Evolutionary conservation across 2,888 invertebrate genomes (phyloP).

Genomic region (Caenorhabditis wallacei): DNA sequence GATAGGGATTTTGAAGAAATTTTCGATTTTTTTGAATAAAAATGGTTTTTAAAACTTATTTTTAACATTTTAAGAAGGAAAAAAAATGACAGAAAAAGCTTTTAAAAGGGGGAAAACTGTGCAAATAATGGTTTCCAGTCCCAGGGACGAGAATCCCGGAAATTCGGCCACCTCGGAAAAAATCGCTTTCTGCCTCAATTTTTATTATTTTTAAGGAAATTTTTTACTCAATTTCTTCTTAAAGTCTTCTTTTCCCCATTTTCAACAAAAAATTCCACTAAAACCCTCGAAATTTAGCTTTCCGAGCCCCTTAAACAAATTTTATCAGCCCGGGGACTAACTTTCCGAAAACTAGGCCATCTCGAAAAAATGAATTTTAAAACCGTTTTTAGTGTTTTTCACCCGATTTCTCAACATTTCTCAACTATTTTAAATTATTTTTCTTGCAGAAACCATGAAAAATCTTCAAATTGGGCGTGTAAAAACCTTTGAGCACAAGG

Average conservation of each 20-base stretch:
- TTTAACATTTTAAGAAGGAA: no score
- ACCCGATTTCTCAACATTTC: neutral
- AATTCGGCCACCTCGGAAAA: no score
- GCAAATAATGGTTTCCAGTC: no score
- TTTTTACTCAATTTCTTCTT: neutral
- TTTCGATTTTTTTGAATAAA: neutral
- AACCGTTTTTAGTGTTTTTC: neutral
- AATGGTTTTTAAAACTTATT: no score
- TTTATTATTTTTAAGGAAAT: no score
- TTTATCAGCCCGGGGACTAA: slow-evolving; percentile 18
- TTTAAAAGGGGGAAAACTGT: no score
- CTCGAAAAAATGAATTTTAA: slow-evolving; percentile 5
- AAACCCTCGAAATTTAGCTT: slow-evolving; percentile 1
- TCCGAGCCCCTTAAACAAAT: no score
- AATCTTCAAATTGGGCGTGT: slow-evolving; percentile 48
- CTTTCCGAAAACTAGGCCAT: slow-evolving; percentile 18
- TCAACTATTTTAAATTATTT: neutral
- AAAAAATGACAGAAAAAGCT: no score
- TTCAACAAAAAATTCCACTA: neutral
- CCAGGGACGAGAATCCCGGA: no score
- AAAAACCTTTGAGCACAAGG: slow-evolving; percentile 4
- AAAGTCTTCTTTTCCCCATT: no score
- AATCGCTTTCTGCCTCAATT: no score
- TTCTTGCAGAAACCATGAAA: slow-evolving; percentile 40
- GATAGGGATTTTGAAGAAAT: no score